Percentiles rank a stretch among this genome's conserved stretches.
Conservation (phyloP, 92 coral and sea anemone species). For the Porites lobata region DNA sequence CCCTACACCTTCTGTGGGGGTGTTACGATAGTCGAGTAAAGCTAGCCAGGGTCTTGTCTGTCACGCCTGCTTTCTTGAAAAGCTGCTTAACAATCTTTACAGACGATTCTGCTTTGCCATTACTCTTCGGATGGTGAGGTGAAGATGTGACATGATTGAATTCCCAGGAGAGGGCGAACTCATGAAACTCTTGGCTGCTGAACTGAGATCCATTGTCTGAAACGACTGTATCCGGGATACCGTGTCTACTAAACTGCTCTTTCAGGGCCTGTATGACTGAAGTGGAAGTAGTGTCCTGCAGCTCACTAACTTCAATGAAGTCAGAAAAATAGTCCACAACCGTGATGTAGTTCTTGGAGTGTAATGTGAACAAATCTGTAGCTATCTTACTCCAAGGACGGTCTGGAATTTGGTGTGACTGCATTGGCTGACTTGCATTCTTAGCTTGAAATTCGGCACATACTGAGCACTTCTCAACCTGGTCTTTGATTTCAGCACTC, state of each 20-base stretch:
- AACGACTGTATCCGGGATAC: constrained; percentile 39
- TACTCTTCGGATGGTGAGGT: constrained; percentile 18
- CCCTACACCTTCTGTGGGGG: constrained; percentile 16
- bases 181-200: constrained; percentile 36
- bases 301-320: constrained; percentile 30
- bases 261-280: constrained; percentile 42
- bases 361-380: constrained; percentile 53
- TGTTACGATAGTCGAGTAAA: constrained; percentile 29
- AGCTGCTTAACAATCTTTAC: constrained; percentile 20
- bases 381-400: constrained; percentile 56
- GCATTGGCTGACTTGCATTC: constrained; percentile 47
- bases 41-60: constrained; percentile 47
- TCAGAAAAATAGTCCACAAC: constrained; percentile 43
- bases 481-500: constrained; percentile 58
- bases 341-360: constrained; percentile 39
- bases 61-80: constrained; percentile 35
- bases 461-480: constrained; percentile 44
- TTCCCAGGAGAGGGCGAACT: constrained; percentile 38
- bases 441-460: constrained; percentile 58
- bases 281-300: constrained; percentile 25
- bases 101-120: constrained; percentile 34
- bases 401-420: constrained; percentile 48
- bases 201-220: constrained; percentile 49
- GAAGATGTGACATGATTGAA: constrained; percentile 48
- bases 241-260: constrained; percentile 23